A percentile compares a stretch with the other conserved stretches of the same genome.
Evolutionary conservation across 2,797 vertebrate genomes (phyloP).

Genomic region (Chrysocyon brachyurus): DNA sequence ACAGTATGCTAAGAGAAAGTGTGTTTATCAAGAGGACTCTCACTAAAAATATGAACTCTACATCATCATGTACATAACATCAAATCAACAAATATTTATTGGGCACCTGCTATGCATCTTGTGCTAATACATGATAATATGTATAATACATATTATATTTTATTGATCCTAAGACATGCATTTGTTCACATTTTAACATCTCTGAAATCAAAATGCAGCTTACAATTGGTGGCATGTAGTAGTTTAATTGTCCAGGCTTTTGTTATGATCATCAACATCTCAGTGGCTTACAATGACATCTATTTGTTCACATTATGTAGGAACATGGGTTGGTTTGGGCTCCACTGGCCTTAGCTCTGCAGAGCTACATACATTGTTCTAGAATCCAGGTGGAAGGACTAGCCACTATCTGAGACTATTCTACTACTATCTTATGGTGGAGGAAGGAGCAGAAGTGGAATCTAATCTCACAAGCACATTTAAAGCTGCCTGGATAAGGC

Average conservation of each 20-base stretch:
- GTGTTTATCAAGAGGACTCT: constrained; percentile 2
- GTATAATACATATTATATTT: not conserved
- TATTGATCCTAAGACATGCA: not conserved
- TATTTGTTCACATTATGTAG: not conserved
- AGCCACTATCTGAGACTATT: not conserved
- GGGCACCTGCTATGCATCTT: not conserved
- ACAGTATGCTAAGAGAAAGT: not conserved
- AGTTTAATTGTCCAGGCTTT: not conserved
- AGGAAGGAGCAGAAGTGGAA: not conserved
- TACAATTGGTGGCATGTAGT: not conserved
- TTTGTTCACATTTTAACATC: constrained; percentile 26
- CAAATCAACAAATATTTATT: constrained; percentile 39
- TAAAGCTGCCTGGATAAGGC: not conserved
- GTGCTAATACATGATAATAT: not conserved
- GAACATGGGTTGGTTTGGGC: not conserved
- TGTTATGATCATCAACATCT: not conserved
- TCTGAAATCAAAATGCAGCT: constrained; percentile 36
- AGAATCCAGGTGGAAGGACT: constrained; percentile 1
- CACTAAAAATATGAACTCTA: constrained; percentile 24
- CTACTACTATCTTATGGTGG: not conserved
- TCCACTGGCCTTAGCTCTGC: not conserved
- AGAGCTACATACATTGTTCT: not conserved
- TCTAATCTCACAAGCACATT: constrained; percentile 1
- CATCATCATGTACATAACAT: not conserved
- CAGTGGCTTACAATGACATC: not conserved